Conservation (phyloP, 2,888 invertebrate species). For the Catocala sponsa region DNA sequence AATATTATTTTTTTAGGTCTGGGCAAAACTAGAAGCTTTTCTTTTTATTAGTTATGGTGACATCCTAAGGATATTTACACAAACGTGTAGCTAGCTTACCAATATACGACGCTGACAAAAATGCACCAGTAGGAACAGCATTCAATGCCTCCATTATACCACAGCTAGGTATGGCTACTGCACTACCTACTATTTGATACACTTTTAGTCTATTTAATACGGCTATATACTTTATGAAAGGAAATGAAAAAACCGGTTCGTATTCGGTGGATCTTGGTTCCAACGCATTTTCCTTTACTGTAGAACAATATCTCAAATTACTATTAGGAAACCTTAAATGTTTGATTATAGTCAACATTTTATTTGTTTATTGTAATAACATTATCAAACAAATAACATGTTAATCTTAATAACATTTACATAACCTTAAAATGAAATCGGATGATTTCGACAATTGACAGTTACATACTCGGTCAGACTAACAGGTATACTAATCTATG, state of each 20-base stretch:
- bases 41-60: too few species aligned
- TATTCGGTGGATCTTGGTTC: slow-evolving; percentile 49
- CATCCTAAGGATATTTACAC: too few species aligned
- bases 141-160: slow-evolving; percentile 74
- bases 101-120: slow-evolving; percentile 69
- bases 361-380: background rate
- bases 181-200: slow-evolving; percentile 80
- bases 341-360: slow-evolving; percentile 27
- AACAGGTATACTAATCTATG: too few species aligned
- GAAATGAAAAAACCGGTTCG: slow-evolving; percentile 77
- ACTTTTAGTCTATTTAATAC: slow-evolving; percentile 85
- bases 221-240: slow-evolving; percentile 78
- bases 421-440: slow-evolving; percentile 4
- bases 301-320: slow-evolving; percentile 26
- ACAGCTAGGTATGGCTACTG: slow-evolving; percentile 73
- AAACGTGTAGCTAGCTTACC: slow-evolving; percentile 60
- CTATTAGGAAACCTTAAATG: slow-evolving; percentile 8
- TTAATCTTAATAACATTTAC: background rate
- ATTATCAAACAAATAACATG: background rate
- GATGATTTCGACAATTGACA: too few species aligned
- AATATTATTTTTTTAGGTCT: too few species aligned
- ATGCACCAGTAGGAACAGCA: slow-evolving; percentile 63
- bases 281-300: slow-evolving; percentile 19
- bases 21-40: too few species aligned
- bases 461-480: too few species aligned